phyloP scores from a whole-genome alignment of 2,797 vertebrate genomes.

The Austrolebias charrua region DNA sequence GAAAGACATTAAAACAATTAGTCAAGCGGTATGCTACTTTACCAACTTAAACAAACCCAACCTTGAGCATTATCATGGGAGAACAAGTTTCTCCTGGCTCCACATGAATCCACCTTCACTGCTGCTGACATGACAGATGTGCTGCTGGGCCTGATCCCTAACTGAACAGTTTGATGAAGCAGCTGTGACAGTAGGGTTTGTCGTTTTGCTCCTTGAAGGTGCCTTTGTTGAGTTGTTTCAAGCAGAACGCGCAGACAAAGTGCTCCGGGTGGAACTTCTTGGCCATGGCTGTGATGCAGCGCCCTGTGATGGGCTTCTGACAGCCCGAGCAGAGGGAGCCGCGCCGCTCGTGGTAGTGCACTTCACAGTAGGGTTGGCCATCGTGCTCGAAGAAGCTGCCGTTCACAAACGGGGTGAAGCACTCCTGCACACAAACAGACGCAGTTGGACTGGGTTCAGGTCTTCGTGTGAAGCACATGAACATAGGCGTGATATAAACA shows the following conservation, averaged over 20 bases:
- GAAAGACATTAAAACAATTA: conserved; percentile 19
- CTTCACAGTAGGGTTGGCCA: conserved; percentile 97
- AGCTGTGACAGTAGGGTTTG: conserved; percentile 98
- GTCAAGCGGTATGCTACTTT: conserved; percentile 26
- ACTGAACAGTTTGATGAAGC: conserved; percentile 98
- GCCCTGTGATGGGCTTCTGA: conserved; percentile 98
- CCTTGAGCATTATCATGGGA: conserved; percentile 24
- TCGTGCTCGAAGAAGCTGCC: conserved; percentile 99
- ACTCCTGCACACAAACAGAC: conserved; percentile 81
- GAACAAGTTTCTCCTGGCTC: conserved; percentile 42
- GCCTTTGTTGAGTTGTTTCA: conserved; percentile 99
- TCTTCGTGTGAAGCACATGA: background rate
- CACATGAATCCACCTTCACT: conserved; percentile 11
- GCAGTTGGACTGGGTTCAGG: background rate
- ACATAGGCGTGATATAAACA: background rate
- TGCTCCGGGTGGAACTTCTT: conserved; percentile 99
- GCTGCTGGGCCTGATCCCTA: conserved; percentile 67
- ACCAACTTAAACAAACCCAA: conserved; percentile 48
- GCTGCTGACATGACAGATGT: conserved; percentile 10
- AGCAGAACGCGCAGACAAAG: conserved; percentile 98
- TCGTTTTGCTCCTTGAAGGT: conserved; percentile 99
- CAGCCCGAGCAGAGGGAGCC: conserved; percentile 97
- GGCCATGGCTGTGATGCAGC: conserved; percentile 97
- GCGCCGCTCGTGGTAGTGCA: conserved; percentile 95
- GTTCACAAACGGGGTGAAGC: conserved; percentile 95